Evolutionary conservation across 2,888 invertebrate genomes (phyloP), one percentile per base, ranked within the genome.

Genomic region (Eustalomyia histrio): DNA sequence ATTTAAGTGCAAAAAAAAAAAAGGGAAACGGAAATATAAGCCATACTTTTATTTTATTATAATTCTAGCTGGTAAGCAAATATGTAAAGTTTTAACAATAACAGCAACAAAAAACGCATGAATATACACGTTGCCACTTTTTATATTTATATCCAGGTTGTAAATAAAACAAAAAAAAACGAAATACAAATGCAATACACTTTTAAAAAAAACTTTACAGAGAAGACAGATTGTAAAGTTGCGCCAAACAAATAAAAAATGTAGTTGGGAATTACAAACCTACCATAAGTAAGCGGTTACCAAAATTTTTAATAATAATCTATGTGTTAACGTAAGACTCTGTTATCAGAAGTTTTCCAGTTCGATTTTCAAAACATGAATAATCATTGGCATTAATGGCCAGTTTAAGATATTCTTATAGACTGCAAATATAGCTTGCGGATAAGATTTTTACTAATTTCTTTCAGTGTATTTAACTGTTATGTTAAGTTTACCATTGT

Each of bases 1-100:
- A 61, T 78, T 67, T 78, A 78, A 76, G 65, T 69, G 69, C 47
- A 43, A 63, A 63, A 57, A n/a, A n/a, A 43, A 63, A 63, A 52
- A 61, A 57, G 65, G 65, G 57, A 58, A 74, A 74, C 68, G 74
- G 81, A 78, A 78, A 78, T 78, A 78, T 74, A 71, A 81, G 65
- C 60, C 74, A 74, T 65, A 67, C 65, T 76, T 71, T 69, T 74
- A 81, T 81, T 74, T 71, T 78, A 74, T 81, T 78, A 81, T 81
- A 81, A 78, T 81, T 81, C 74, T 39, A 67, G 65, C 21, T 67
- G 72, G 78, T 67, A 72, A 78, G 65, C 72, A 76, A 76, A 76
- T 71, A 60, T 76, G 64, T 52, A 60, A 71, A 78, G 65, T 65
- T 60, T 17, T 52, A 43, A 60, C 18, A 64, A 17, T 10, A 50